Evolutionary conservation across 2,113 vertebrate species (phyloP).

Genomic region (Larimichthys polyactis): DNA sequence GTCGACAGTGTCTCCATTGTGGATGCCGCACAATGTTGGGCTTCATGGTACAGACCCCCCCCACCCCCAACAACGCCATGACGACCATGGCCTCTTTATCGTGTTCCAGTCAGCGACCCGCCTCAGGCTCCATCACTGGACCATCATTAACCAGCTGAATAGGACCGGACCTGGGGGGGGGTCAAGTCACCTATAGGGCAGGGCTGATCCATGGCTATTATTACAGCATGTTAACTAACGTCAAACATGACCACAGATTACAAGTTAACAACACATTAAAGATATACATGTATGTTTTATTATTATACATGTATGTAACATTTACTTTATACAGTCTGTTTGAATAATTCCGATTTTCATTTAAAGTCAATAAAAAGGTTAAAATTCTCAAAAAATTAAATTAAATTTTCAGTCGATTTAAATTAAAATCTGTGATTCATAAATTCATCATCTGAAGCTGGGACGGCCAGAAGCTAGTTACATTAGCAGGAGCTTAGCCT

Average conservation of each 20-base stretch:
- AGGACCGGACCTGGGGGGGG: slow-evolving; percentile 53
- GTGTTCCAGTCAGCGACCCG: slow-evolving; percentile 68
- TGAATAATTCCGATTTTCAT: no score
- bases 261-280: no score
- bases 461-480: not conserved
- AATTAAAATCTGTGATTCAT: no score
- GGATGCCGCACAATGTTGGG: slow-evolving; percentile 94
- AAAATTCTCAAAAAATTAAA: no score
- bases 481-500: not conserved
- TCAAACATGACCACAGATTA: not conserved
- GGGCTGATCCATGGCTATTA: not conserved
- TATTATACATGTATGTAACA: not conserved
- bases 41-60: slow-evolving; percentile 89
- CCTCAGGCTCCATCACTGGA: slow-evolving; percentile 90
- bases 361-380: no score
- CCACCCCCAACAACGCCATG: slow-evolving; percentile 87
- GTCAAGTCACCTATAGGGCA: slow-evolving; percentile 32
- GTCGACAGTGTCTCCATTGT: slow-evolving; percentile 98
- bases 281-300: no score
- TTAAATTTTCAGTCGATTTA: no score
- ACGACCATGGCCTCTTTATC: slow-evolving; percentile 83
- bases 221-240: not conserved
- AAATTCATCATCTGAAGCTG: no score
- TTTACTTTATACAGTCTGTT: not conserved
- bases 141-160: slow-evolving; percentile 93